Percentiles rank a stretch among this genome's conserved stretches.
phyloP scores from a whole-genome alignment of 2,797 vertebrate genomes.

The Mastacembelus armatus region DNA sequence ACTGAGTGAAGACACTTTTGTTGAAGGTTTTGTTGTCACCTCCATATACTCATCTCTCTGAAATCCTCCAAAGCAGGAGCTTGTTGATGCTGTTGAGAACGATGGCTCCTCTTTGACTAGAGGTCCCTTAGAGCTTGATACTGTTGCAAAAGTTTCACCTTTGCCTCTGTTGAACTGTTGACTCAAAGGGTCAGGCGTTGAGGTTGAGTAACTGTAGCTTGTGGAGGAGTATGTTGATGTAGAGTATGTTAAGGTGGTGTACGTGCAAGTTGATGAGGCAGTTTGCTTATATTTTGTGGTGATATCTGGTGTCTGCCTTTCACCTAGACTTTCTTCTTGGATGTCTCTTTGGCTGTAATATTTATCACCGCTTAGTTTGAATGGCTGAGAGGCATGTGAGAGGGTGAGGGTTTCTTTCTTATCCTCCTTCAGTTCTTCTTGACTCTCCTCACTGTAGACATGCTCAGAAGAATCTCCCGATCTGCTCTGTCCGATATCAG shows the following conservation, averaged over 20 bases:
- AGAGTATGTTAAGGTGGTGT: conserved; percentile 72
- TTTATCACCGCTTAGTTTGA: conserved; percentile 57
- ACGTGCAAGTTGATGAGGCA: conserved; percentile 77
- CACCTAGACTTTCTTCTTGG: conserved; percentile 44
- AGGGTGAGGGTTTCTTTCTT: conserved; percentile 40
- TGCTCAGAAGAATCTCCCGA: conserved; percentile 54
- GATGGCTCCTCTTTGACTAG: conserved; percentile 81
- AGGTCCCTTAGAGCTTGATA: conserved; percentile 61
- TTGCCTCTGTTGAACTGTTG: conserved; percentile 70
- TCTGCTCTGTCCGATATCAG: conserved; percentile 64
- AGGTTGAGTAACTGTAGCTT: conserved; percentile 78
- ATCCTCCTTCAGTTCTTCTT: conserved; percentile 46
- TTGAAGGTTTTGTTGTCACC: conserved; percentile 84
- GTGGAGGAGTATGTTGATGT: conserved; percentile 70
- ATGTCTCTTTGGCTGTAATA: conserved; percentile 58
- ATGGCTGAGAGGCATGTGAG: conserved; percentile 41
- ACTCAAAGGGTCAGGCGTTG: conserved; percentile 79
- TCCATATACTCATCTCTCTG: conserved; percentile 92
- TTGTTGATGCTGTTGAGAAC: conserved; percentile 72
- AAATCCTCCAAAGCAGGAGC: conserved; percentile 78
- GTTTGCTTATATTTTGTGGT: conserved; percentile 69
- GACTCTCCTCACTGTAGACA: conserved; percentile 46
- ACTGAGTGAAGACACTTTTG: conserved; percentile 80
- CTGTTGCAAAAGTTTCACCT: conserved; percentile 56
- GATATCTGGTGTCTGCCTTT: conserved; percentile 30